Evolutionary conservation across 2,888 invertebrate genomes (phyloP).

Genomic region (Meteorus colon): DNA sequence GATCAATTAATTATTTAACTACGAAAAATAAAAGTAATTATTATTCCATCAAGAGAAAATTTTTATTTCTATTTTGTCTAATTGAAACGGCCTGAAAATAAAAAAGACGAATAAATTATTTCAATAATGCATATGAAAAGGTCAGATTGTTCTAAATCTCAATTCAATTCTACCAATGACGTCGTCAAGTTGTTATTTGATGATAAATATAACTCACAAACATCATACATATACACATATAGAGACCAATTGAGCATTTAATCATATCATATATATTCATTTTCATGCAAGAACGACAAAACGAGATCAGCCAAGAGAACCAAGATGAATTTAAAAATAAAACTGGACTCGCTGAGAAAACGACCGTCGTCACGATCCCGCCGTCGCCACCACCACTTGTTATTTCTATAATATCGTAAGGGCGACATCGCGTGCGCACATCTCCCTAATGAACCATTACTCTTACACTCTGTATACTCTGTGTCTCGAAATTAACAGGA

Average conservation of each 20-base stretch:
- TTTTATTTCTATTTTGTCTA: no score
- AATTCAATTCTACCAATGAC: constrained; percentile 8
- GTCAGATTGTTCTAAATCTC: constrained; percentile 25
- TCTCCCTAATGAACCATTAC: constrained; percentile 54
- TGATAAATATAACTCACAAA: background rate
- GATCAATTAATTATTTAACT: no score
- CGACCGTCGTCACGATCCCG: background rate
- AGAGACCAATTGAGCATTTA: constrained; percentile 22
- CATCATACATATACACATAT: constrained; percentile 2
- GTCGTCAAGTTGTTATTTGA: background rate
- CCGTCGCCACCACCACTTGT: constrained; percentile 32
- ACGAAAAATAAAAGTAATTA: no score
- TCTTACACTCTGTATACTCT: constrained; percentile 38
- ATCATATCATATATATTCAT: constrained; percentile 2
- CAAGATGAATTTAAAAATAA: constrained; percentile 30
- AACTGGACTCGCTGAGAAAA: constrained; percentile 25
- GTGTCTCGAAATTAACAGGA: no score
- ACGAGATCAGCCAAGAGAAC: background rate
- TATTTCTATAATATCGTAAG: constrained; percentile 43
- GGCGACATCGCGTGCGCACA: constrained; percentile 52
- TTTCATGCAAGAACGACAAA: background rate
- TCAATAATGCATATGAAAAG: background rate
- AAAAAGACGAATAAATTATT: constrained; percentile 18
- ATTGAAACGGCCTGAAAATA: background rate
- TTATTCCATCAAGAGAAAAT: no score